phyloP scores from a whole-genome alignment of 2,797 vertebrate genomes.

The Chromobotia macracanthus region DNA sequence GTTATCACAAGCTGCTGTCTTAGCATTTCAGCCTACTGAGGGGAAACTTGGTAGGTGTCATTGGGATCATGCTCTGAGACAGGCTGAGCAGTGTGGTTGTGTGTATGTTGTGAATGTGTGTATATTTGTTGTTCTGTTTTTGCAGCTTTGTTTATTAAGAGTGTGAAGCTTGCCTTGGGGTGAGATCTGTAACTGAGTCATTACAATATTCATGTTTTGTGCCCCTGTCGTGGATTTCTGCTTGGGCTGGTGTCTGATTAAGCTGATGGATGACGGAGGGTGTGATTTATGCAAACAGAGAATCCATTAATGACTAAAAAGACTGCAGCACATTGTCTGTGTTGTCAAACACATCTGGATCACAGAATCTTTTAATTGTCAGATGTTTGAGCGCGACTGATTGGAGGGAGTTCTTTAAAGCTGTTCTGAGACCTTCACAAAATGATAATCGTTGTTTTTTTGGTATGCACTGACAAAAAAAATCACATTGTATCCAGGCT shows the following conservation, averaged over 20 bases:
- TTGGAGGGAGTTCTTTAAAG: neutral
- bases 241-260: conserved; percentile 53
- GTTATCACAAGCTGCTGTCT: neutral
- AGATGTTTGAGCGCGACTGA: neutral
- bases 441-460: neutral
- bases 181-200: conserved; percentile 49
- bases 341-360: conserved; percentile 25
- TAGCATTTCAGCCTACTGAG: neutral
- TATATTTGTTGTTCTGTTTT: conserved; percentile 14
- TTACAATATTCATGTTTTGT: conserved; percentile 58
- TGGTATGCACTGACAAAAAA: neutral
- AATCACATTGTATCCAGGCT: too few relatives aligned
- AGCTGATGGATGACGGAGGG: conserved; percentile 53
- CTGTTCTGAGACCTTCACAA: neutral
- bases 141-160: conserved; percentile 5
- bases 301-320: conserved; percentile 50
- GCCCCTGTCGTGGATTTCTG: conserved; percentile 31
- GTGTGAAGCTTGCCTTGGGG: conserved; percentile 42
- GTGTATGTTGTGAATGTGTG: conserved; percentile 12
- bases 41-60: neutral
- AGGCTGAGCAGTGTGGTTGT: neutral
- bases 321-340: conserved; percentile 31
- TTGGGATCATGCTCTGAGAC: neutral
- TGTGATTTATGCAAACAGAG: conserved; percentile 48
- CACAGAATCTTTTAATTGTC: neutral